Percentiles rank a stretch among this genome's conserved stretches.
Conservation (phyloP, 64 coral and sea anemone species). For the Stichodactyla helianthus region DNA sequence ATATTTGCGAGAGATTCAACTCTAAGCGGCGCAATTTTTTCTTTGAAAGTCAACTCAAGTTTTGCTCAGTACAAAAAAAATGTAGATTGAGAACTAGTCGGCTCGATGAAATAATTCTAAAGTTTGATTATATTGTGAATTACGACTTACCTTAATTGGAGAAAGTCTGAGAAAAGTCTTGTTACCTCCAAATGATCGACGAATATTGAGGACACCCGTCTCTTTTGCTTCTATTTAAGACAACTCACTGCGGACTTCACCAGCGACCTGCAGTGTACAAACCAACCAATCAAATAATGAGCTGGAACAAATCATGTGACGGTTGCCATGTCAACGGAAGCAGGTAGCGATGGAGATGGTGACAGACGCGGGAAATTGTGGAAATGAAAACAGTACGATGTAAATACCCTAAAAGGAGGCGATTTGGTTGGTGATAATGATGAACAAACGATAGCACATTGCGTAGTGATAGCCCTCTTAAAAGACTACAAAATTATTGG, state of each 20-base stretch:
- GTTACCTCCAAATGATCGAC: not conserved
- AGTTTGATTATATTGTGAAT: not conserved
- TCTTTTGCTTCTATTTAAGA: constrained; percentile 8
- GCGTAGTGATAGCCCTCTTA: not conserved
- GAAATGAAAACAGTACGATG: constrained; percentile 2
- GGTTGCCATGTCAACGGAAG: constrained; percentile 4
- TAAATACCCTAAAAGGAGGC: not conserved
- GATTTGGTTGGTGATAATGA: constrained; percentile 3
- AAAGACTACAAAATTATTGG: not conserved
- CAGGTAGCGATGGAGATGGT: constrained; percentile 1
- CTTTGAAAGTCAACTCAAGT: not conserved
- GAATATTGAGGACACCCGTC: not conserved
- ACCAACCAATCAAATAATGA: constrained; percentile 1
- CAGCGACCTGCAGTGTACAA: not conserved
- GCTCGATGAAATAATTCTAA: not conserved
- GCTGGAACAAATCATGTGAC: not conserved
- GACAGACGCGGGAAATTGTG: constrained; percentile 7
- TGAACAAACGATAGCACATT: not conserved
- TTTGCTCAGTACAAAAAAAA: not conserved
- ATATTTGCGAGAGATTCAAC: not conserved
- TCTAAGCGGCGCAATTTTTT: not conserved
- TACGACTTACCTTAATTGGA: not conserved
- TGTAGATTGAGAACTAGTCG: not conserved
- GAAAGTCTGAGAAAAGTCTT: not conserved
- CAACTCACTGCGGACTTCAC: not conserved